Conservation (phyloP, 2,888 invertebrate genomes). For the Leptarthrus brevirostris region DNA sequence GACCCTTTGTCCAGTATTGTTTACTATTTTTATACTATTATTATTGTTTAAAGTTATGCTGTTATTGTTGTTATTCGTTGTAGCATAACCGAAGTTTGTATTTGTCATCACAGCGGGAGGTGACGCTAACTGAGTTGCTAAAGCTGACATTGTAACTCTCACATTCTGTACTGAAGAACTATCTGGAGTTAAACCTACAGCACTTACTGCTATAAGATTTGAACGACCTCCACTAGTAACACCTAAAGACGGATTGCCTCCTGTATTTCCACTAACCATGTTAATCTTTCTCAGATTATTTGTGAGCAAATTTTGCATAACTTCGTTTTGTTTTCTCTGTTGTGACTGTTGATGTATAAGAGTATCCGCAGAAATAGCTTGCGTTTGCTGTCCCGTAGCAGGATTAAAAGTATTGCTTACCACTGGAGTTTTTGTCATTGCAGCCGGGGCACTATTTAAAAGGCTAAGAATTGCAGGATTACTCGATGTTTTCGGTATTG, state of each 20-base stretch:
- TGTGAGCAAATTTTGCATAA: slow-evolving; percentile 63
- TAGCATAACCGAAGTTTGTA: slow-evolving; percentile 61
- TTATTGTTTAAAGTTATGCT: slow-evolving; percentile 48
- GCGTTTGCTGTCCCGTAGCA: slow-evolving; percentile 56
- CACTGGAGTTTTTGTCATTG: slow-evolving; percentile 74
- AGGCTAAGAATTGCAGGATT: slow-evolving; percentile 83
- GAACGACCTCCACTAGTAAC: slow-evolving; percentile 55
- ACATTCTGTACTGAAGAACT: slow-evolving; percentile 60
- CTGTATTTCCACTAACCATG: slow-evolving; percentile 58
- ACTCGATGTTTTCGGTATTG: slow-evolving; percentile 50
- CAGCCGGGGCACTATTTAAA: slow-evolving; percentile 81
- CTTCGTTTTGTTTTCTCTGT: slow-evolving; percentile 63
- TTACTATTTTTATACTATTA: slow-evolving; percentile 56
- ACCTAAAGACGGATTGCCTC: slow-evolving; percentile 60
- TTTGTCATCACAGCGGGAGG: slow-evolving; percentile 67
- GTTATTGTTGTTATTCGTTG: slow-evolving; percentile 54
- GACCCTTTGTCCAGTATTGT: slow-evolving; percentile 60
- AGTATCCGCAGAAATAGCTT: slow-evolving; percentile 59
- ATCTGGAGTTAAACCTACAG: slow-evolving; percentile 57
- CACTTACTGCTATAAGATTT: slow-evolving; percentile 63
- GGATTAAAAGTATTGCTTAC: slow-evolving; percentile 67
- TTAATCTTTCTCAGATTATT: slow-evolving; percentile 62
- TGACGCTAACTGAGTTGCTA: slow-evolving; percentile 67
- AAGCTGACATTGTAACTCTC: slow-evolving; percentile 67
- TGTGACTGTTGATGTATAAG: slow-evolving; percentile 55